Percentiles rank a stretch among this genome's conserved stretches.
Conservation (phyloP, 2,888 invertebrate genomes). For the Hololepta plana region DNA sequence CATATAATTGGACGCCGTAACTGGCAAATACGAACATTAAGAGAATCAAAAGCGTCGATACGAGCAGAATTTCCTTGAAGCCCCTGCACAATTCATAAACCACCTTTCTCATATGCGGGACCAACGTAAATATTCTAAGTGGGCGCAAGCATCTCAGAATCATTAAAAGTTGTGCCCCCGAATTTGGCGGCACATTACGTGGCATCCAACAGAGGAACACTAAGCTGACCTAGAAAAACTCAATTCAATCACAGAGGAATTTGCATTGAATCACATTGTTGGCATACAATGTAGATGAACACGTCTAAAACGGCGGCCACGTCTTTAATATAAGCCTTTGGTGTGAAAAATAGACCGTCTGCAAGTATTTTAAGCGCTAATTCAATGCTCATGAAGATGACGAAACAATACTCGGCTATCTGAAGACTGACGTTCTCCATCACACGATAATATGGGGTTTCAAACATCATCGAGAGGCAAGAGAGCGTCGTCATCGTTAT, state of each 20-base stretch:
- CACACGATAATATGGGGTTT: conserved; percentile 83
- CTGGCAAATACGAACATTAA: conserved; percentile 99
- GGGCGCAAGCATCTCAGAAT: conserved; percentile 93
- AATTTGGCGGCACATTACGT: conserved; percentile 75
- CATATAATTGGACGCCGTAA: conserved; percentile 95
- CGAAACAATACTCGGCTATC: conserved; percentile 94
- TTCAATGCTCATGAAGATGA: conserved; percentile 95
- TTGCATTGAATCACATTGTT: conserved; percentile 1
- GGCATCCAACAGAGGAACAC: conserved; percentile 98
- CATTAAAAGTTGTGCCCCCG: conserved; percentile 87
- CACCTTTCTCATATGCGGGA: conserved; percentile 98
- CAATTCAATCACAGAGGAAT: conserved; percentile 3
- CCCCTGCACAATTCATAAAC: conserved; percentile 96
- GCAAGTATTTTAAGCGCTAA: conserved; percentile 88
- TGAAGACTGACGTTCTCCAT: conserved; percentile 89
- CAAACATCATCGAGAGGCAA: conserved; percentile 98
- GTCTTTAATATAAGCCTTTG: conserved; percentile 96
- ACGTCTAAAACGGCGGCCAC: conserved; percentile 93
- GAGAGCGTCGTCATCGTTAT: conserved; percentile 94
- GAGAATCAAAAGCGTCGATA: conserved; percentile 88
- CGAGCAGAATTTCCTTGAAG: conserved; percentile 95
- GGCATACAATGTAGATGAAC: conserved; percentile 88
- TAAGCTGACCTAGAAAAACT: conserved; percentile 66
- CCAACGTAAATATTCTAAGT: conserved; percentile 88
- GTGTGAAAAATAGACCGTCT: conserved; percentile 96